Percentiles rank a stretch among this genome's conserved stretches.
Evolutionary conservation across 2,888 invertebrate species (phyloP).

Genomic region (Yponomeuta evonymella): DNA sequence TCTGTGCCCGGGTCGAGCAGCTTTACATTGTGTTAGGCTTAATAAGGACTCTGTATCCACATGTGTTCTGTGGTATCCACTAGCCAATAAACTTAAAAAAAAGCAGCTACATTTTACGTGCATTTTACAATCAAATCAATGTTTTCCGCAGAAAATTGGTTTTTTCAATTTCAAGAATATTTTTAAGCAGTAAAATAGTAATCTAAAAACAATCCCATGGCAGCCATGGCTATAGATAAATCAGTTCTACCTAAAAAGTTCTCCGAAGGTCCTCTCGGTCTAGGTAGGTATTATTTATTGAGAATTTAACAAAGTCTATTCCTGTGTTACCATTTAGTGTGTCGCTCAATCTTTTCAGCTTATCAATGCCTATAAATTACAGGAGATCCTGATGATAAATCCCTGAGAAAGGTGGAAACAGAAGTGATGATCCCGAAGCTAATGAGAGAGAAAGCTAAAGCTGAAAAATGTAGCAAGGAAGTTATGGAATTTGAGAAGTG

Average conservation of each 20-base stretch:
- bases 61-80: no score
- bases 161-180: no score
- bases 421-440: constrained; percentile 93
- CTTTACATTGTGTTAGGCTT: no score
- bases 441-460: constrained; percentile 88
- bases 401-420: constrained; percentile 90
- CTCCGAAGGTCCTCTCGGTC: constrained; percentile 73
- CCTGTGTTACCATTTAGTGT: background rate
- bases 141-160: no score
- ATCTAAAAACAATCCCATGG: background rate
- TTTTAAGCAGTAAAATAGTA: background rate
- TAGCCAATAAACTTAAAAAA: no score
- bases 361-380: constrained; percentile 26
- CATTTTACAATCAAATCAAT: no score
- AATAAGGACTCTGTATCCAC: no score
- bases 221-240: constrained; percentile 29
- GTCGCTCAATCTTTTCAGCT: no score
- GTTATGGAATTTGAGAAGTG: constrained; percentile 83
- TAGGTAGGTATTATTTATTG: constrained; percentile 53
- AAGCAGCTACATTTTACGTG: no score
- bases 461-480: constrained; percentile 84
- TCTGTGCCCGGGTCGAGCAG: background rate
- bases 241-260: constrained; percentile 59
- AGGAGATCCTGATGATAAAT: constrained; percentile 91
- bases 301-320: constrained; percentile 15